phyloP scores from a whole-genome alignment of 2,888 invertebrate genomes.

The Entomobrya proxima region DNA sequence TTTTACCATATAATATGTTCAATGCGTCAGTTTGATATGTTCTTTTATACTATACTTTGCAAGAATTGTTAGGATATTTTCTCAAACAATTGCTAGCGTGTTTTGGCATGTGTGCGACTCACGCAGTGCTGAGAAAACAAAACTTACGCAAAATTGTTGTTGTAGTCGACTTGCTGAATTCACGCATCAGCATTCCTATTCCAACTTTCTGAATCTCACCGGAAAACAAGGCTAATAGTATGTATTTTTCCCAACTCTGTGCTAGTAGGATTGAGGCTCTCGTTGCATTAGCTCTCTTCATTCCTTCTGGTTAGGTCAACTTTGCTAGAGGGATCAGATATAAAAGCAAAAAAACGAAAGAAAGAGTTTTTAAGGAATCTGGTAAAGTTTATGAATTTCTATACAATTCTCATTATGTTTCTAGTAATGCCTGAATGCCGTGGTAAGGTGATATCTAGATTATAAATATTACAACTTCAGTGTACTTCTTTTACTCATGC shows the following conservation, averaged over 20 bases:
- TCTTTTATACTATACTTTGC: neutral
- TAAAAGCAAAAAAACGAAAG: neutral
- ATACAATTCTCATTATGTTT: neutral
- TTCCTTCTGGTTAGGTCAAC: neutral
- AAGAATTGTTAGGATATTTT: too few relatives aligned
- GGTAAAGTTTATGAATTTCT: constrained; percentile 8
- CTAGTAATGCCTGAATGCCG: too few relatives aligned
- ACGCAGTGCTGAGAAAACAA: constrained; percentile 7
- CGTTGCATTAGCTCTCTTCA: neutral
- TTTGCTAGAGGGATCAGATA: neutral
- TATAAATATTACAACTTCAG: too few relatives aligned
- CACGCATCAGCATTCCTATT: constrained; percentile 9
- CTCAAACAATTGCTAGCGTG: neutral
- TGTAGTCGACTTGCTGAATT: neutral
- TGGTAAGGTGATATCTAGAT: too few relatives aligned
- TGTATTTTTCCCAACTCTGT: neutral
- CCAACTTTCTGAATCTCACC: neutral
- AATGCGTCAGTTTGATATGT: neutral
- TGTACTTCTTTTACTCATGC: too few relatives aligned
- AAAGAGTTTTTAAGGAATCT: constrained; percentile 7
- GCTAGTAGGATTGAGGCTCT: neutral
- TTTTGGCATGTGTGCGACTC: neutral
- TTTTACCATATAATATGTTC: neutral
- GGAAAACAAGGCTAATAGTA: constrained; percentile 17
- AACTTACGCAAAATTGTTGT: constrained; percentile 6